Conservation (phyloP, 92 coral and sea anemone genomes). For the Siderastrea radians region DNA sequence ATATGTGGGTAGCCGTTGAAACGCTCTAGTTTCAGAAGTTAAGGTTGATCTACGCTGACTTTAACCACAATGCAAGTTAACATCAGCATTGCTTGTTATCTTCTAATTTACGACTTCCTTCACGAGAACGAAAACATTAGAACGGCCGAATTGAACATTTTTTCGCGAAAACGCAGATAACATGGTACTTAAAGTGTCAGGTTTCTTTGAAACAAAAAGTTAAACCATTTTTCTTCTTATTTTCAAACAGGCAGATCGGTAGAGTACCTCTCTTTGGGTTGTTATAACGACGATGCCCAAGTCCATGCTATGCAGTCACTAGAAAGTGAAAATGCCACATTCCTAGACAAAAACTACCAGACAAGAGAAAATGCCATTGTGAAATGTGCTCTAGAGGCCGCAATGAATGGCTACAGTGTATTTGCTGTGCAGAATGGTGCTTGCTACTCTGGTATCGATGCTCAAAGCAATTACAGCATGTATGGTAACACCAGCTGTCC, state of each 20-base stretch:
- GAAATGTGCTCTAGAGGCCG: slow-evolving; percentile 40
- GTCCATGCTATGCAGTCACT: background rate
- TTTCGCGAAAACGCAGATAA: no score
- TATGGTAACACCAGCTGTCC: slow-evolving; percentile 12
- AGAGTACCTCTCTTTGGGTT: slow-evolving; percentile 25
- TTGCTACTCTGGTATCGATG: slow-evolving; percentile 12
- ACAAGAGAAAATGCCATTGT: slow-evolving; percentile 24
- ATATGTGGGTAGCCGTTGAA: no score
- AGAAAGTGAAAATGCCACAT: slow-evolving; percentile 22
- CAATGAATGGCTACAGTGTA: slow-evolving; percentile 16
- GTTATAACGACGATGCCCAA: background rate
- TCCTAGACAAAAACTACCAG: background rate
- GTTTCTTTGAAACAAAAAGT: no score
- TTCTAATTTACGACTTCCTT: no score
- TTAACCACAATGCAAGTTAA: no score
- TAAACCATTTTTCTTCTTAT: no score
- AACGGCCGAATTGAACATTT: no score
- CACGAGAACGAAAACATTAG: no score
- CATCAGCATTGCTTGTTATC: no score
- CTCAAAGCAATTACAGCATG: background rate
- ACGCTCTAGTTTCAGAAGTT: no score
- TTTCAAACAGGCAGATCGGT: slow-evolving; percentile 25
- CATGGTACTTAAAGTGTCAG: no score
- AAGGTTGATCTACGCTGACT: no score
- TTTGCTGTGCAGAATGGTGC: slow-evolving; percentile 32